Evolutionary conservation across 2,113 vertebrate genomes (phyloP).

Genomic region (Piaya cayana): DNA sequence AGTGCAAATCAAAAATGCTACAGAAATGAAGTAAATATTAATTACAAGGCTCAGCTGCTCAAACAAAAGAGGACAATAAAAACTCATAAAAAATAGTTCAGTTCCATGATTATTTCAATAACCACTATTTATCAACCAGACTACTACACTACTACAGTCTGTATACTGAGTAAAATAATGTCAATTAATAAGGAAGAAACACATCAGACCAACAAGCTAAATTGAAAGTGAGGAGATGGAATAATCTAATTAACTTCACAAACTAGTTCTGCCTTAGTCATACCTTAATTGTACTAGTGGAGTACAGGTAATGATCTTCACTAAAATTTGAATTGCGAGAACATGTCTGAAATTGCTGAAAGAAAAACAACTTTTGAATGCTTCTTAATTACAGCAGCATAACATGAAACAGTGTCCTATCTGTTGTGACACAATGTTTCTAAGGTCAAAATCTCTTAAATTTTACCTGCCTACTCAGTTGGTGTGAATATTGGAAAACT

Average conservation of each 20-base stretch:
- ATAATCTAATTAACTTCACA: conserved; percentile 84
- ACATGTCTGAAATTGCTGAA: conserved; percentile 20
- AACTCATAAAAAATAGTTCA: conserved; percentile 52
- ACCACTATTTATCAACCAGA: conserved; percentile 54
- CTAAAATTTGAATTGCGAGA: conserved; percentile 52
- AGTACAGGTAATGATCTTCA: conserved; percentile 58
- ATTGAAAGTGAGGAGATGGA: conserved; percentile 80
- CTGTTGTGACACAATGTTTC: not conserved
- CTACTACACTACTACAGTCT: conserved; percentile 18
- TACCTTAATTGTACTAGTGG: conserved; percentile 73
- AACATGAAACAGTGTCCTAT: not conserved
- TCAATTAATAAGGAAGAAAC: conserved; percentile 70
- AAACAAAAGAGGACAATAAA: conserved; percentile 61
- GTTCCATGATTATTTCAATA: conserved; percentile 60
- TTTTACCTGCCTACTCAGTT: not conserved
- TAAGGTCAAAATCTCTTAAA: not conserved
- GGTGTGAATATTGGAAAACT: not conserved
- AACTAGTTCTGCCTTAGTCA: conserved; percentile 79
- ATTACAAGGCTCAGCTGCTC: conserved; percentile 51
- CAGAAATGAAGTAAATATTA: conserved; percentile 59
- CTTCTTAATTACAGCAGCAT: not conserved
- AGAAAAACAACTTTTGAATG: conserved; percentile 6
- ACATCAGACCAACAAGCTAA: conserved; percentile 73
- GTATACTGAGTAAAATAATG: conserved; percentile 49
- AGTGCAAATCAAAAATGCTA: conserved; percentile 40